Evolutionary conservation across 2,888 invertebrate species (phyloP).

Genomic region (Amaurobius ferox): DNA sequence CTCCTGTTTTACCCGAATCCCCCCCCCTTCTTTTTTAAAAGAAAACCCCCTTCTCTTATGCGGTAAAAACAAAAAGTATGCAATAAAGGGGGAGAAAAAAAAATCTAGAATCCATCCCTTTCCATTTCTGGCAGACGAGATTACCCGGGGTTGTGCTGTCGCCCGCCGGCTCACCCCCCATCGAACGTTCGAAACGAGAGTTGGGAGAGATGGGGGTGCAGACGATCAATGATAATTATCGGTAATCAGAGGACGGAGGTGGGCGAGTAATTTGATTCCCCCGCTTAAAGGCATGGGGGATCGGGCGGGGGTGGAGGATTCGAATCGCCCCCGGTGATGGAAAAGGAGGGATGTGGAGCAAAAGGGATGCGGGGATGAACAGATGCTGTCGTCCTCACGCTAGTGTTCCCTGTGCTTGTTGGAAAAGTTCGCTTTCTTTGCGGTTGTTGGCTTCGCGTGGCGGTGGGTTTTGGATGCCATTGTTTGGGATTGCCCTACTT

Average conservation of each 20-base stretch:
- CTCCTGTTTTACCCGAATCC: slow-evolving; percentile 19
- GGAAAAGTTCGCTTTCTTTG: slow-evolving; percentile 16
- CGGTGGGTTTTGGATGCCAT: neutral
- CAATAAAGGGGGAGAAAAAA: slow-evolving; percentile 9
- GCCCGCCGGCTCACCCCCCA: slow-evolving; percentile 24
- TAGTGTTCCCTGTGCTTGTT: slow-evolving; percentile 4
- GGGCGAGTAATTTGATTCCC: slow-evolving; percentile 70
- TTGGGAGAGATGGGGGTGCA: slow-evolving; percentile 14
- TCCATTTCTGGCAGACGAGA: slow-evolving; percentile 60
- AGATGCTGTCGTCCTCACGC: slow-evolving; percentile 69
- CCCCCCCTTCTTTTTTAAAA: neutral
- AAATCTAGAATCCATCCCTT: slow-evolving; percentile 29
- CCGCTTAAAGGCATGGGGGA: slow-evolving; percentile 48
- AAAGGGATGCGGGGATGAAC: slow-evolving; percentile 57
- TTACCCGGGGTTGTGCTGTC: slow-evolving; percentile 40
- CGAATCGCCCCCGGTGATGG: slow-evolving; percentile 61
- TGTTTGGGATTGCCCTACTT: slow-evolving; percentile 23
- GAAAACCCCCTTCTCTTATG: neutral
- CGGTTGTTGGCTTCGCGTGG: slow-evolving; percentile 9
- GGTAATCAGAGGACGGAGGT: slow-evolving; percentile 71
- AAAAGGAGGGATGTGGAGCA: slow-evolving; percentile 34
- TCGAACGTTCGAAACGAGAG: slow-evolving; percentile 18
- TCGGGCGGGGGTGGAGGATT: slow-evolving; percentile 7
- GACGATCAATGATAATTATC: slow-evolving; percentile 72
- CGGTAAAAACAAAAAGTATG: slow-evolving; percentile 14